Percentiles rank a stretch among this genome's conserved stretches.
Conservation (phyloP, 2,888 invertebrate species). For the Brachypalpus laphriformis region DNA sequence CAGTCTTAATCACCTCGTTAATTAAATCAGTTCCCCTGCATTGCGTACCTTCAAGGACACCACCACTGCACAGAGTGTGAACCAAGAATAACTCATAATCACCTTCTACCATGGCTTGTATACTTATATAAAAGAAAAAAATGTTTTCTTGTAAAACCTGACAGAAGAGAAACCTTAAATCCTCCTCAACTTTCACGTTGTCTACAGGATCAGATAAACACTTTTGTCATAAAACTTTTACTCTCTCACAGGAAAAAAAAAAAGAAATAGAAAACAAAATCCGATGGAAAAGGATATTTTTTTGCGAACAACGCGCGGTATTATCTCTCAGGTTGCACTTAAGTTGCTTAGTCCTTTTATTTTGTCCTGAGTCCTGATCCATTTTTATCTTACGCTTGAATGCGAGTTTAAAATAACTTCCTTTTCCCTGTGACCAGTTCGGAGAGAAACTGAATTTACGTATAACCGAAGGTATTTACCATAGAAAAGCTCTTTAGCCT, state of each 20-base stretch:
- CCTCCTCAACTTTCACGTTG: conserved; percentile 68
- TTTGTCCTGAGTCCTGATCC: conserved; percentile 63
- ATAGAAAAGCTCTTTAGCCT: conserved; percentile 67
- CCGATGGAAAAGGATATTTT: conserved; percentile 62
- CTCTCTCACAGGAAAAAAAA: conserved; percentile 21
- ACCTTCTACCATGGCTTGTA: conserved; percentile 38
- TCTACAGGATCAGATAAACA: conserved; percentile 74
- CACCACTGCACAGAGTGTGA: conserved; percentile 53
- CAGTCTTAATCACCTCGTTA: conserved; percentile 74
- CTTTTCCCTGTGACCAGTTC: conserved; percentile 67
- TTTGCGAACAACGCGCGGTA: conserved; percentile 62
- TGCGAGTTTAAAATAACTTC: conserved; percentile 73
- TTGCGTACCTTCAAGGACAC: conserved; percentile 70
- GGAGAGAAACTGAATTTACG: conserved; percentile 50
- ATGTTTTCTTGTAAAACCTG: conserved; percentile 66
- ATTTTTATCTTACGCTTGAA: conserved; percentile 74
- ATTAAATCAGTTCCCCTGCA: conserved; percentile 74
- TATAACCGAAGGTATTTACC: conserved; percentile 71
- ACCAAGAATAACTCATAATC: conserved; percentile 71
- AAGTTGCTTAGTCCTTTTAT: conserved; percentile 71
- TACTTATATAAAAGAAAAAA: conserved; percentile 27
- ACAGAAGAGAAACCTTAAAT: conserved; percentile 69
- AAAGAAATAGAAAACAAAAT: conserved; percentile 50
- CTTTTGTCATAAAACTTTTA: conserved; percentile 74
- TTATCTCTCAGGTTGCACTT: conserved; percentile 74